Evolutionary conservation across 1,140 invertebrate species (phyloP).

Genomic region (Bombus vancouverensis): DNA sequence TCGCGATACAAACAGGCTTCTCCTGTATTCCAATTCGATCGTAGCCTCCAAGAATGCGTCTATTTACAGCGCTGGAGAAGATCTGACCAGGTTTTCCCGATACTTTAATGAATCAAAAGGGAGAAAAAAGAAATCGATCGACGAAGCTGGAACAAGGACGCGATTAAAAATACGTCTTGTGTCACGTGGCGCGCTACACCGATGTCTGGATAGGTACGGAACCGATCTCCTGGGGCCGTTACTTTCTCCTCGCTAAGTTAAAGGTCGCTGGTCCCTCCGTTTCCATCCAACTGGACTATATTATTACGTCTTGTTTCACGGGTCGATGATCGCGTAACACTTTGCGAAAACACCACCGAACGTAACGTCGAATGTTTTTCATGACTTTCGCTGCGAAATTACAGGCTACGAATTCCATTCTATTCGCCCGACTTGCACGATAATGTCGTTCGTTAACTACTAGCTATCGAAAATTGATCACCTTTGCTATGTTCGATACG

Average conservation of each 20-base stretch:
- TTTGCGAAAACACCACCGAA: conserved; percentile 7
- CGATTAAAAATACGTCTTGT: conserved; percentile 42
- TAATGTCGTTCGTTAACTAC: neutral
- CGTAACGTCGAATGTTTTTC: neutral
- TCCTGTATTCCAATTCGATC: neutral
- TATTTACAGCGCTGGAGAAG: conserved; percentile 8
- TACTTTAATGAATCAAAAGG: neutral
- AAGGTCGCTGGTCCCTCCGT: conserved; percentile 45
- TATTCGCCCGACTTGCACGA: too few species aligned
- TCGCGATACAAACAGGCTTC: neutral
- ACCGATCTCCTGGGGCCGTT: conserved; percentile 19
- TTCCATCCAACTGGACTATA: neutral
- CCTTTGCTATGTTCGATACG: neutral
- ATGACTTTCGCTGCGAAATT: too few species aligned
- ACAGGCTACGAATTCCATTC: neutral
- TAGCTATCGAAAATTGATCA: neutral
- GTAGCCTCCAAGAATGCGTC: neutral
- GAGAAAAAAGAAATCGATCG: conserved; percentile 12
- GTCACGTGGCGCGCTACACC: neutral
- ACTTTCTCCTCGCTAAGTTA: conserved; percentile 37
- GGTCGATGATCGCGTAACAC: conserved; percentile 23
- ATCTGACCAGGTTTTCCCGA: conserved; percentile 8
- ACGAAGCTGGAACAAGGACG: conserved; percentile 9
- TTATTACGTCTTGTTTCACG: conserved; percentile 31
- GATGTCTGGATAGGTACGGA: conserved; percentile 4